phyloP scores from a whole-genome alignment of 2,113 vertebrate species.

The Pleuronectes platessa region DNA sequence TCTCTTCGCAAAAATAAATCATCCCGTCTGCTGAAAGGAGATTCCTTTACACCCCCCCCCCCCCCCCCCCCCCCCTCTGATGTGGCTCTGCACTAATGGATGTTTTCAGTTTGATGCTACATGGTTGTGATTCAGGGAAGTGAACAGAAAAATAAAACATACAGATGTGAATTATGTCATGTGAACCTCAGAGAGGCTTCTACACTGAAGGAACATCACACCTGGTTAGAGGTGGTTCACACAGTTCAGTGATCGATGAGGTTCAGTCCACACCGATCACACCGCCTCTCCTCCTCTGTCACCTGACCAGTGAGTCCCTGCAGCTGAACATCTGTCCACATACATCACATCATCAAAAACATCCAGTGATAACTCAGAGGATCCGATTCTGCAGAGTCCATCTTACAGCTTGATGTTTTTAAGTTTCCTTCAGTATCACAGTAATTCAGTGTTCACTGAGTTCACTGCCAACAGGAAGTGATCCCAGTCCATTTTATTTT shows the following conservation, averaged over 20 bases:
- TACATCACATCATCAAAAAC: too few species aligned
- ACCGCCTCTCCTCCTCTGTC: too few species aligned
- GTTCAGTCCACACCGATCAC: too few species aligned
- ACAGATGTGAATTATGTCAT: not conserved
- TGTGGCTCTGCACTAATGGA: slow-evolving; percentile 57
- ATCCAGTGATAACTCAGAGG: too few species aligned
- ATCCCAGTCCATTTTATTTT: too few species aligned
- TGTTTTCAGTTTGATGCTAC: slow-evolving; percentile 76
- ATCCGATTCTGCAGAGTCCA: too few species aligned
- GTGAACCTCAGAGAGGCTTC: not conserved
- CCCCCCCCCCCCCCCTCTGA: not conserved
- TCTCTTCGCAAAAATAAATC: slow-evolving; percentile 56
- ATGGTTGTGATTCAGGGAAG: slow-evolving; percentile 54
- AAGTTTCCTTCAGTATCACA: too few species aligned
- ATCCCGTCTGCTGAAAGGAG: slow-evolving; percentile 46
- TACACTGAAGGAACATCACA: not conserved
- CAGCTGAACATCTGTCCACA: too few species aligned
- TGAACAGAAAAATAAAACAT: not conserved
- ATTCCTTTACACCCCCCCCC: slow-evolving; percentile 53
- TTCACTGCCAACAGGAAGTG: too few species aligned
- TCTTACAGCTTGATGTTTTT: too few species aligned
- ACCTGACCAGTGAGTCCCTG: too few species aligned
- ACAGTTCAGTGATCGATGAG: not conserved
- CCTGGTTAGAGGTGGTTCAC: not conserved
- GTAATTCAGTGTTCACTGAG: too few species aligned